phyloP scores from a whole-genome alignment of 2,113 vertebrate genomes.

The Tautogolabrus adspersus region DNA sequence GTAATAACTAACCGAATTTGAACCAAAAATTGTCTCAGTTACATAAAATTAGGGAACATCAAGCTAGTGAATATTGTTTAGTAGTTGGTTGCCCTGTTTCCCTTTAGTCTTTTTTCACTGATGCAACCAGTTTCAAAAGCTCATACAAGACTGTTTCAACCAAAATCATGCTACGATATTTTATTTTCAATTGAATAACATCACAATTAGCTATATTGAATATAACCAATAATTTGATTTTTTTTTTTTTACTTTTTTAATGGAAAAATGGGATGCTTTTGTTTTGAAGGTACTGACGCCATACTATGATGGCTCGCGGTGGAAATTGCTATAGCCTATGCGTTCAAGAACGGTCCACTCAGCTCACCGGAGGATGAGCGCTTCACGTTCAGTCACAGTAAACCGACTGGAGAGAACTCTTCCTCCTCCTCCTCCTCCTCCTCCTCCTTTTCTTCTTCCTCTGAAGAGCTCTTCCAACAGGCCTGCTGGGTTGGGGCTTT shows the following conservation, averaged over 20 bases:
- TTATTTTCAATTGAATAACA: neutral
- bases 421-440: conserved; percentile 32
- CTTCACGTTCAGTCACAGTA: conserved; percentile 49
- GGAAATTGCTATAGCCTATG: neutral
- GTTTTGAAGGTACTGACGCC: neutral
- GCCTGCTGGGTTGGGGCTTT: conserved; percentile 12
- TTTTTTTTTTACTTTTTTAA: neutral
- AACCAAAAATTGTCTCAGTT: neutral
- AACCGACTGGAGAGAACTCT: conserved; percentile 70
- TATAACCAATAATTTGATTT: neutral
- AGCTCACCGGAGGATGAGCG: conserved; percentile 15
- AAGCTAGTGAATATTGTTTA: neutral
- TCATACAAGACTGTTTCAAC: neutral
- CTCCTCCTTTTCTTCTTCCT: conserved; percentile 40
- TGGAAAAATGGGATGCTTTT: neutral
- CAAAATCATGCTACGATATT: neutral
- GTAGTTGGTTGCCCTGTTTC: too few relatives aligned
- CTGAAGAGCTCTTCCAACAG: conserved; percentile 17
- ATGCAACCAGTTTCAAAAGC: too few relatives aligned
- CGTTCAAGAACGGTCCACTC: conserved; percentile 13
- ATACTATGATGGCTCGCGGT: neutral
- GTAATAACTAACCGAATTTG: accelerated
- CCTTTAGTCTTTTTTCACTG: too few relatives aligned
- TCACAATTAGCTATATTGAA: neutral
- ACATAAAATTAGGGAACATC: too few relatives aligned